These are phyloP conservation scores for Neodiprion virginianus DNA, from an alignment of 1,140 invertebrate genomes.

Conservation along the genomic window DNA sequence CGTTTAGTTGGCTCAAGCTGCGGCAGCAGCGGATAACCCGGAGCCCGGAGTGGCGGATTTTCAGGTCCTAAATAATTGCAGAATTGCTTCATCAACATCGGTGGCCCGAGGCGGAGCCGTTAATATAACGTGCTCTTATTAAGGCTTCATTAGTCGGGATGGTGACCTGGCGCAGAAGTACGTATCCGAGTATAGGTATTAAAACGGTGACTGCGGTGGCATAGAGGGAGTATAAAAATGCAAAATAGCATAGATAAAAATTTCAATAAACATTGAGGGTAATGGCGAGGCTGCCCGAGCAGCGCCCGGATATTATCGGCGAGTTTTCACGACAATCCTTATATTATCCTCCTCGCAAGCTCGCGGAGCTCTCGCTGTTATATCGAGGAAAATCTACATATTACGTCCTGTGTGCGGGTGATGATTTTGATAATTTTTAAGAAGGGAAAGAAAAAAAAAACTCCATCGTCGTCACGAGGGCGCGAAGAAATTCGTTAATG, in stretches of 20 bases:
- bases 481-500: no score
- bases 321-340: not conserved
- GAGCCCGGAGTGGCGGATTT: not conserved
- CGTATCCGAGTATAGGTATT: not conserved
- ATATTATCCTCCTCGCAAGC: no score
- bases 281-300: not conserved
- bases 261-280: conserved; percentile 11
- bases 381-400: no score
- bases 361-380: no score
- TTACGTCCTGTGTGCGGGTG: no score
- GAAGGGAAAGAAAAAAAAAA: no score
- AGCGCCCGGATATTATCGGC: not conserved
- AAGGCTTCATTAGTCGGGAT: conserved; percentile 2
- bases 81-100: not conserved
- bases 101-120: not conserved
- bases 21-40: no score
- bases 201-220: no score
- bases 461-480: no score
- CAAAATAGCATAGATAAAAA: conserved; percentile 8
- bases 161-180: conserved; percentile 8
- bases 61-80: conserved; percentile 3
- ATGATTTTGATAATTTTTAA: no score
- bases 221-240: conserved; percentile 11
- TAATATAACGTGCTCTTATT: conserved; percentile 11
- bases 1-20: no score